Evolutionary conservation across 2,888 invertebrate genomes (phyloP).

Genomic region (Thecophora atra): DNA sequence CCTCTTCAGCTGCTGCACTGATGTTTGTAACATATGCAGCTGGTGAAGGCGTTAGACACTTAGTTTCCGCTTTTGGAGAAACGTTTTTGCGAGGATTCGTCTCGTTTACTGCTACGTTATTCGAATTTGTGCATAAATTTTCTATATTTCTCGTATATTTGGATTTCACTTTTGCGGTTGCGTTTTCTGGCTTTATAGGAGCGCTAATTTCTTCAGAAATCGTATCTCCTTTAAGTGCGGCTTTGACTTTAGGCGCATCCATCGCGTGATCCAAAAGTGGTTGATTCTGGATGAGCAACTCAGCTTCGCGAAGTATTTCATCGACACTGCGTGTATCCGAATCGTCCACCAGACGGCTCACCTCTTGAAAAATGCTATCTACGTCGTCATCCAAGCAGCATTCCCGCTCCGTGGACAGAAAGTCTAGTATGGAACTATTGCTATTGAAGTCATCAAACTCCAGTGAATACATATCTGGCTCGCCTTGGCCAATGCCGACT

Average conservation of each 20-base stretch:
- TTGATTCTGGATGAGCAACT: constrained; percentile 66
- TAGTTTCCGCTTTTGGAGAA: background rate
- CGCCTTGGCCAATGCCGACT: constrained; percentile 1
- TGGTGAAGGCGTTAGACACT: background rate
- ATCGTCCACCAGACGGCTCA: constrained; percentile 70
- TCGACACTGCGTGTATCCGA: constrained; percentile 69
- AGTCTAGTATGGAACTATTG: constrained; percentile 64
- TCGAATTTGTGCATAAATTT: constrained; percentile 41
- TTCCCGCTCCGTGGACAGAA: constrained; percentile 63
- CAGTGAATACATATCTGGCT: constrained; percentile 26
- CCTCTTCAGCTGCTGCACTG: constrained; percentile 29
- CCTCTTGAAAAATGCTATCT: constrained; percentile 76
- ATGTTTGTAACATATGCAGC: constrained; percentile 42
- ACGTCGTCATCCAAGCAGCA: constrained; percentile 69
- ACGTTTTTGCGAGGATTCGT: background rate
- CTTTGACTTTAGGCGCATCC: constrained; percentile 28
- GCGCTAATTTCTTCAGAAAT: background rate
- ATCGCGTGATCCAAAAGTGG: constrained; percentile 44
- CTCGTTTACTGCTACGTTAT: constrained; percentile 27
- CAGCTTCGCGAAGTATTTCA: constrained; percentile 71
- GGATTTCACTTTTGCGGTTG: constrained; percentile 54
- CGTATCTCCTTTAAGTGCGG: constrained; percentile 29
- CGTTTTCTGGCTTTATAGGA: constrained; percentile 9
- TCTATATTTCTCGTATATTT: constrained; percentile 54
- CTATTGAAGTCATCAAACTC: constrained; percentile 60